Base-by-base conservation (phyloP, 53 echinoderm and acorn worm genomes). In the Luidia sarsii region DNA sequence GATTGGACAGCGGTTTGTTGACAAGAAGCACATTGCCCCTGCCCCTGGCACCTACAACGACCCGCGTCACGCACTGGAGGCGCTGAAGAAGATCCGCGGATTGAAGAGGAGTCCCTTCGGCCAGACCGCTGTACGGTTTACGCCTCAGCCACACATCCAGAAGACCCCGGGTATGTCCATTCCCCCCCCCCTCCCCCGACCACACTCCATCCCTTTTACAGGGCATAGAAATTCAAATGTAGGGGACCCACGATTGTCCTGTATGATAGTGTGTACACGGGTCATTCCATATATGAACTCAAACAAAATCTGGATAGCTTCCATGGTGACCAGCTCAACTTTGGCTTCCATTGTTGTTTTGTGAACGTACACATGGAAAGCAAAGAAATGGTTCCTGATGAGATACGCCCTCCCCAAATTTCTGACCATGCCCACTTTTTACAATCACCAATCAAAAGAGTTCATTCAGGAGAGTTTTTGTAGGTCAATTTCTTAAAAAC, bases 11-110 rank as follows among this genome's bases (percentile, higher is more conserved):
- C 77, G 99, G 65, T 99, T 99, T 80, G 27, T 49, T 35, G 87
- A 81, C 24, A 27, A 66, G 24, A 86, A 71, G 64, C 82, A 86
- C 18, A 59, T 54, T 8, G 86, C 75, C 1, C 99, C 94, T 1
- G 91, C 99, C 15, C 99, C 99, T 0, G 99, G 99, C 1, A 85
- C 91, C 14, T 99, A 99, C 80, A 99, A 99, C 65, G 99, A 99
- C 68, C 99, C 99, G 46, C 86, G 99, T 23, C 99, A 99, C 53
- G 86, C 99, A 4, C 66, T 99, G 27, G 99, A 99, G 75, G 94
- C 94, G 2, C 68, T 94, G 51, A 94, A 94, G 80, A 94, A 87
- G 82, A 84, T 94, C 39, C 65, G 91, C 18, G 99, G 99, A 4
- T 80, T 99, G n/a, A 99, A 99, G 65, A 81, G 87, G 39, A 99